Evolutionary conservation across 2,888 invertebrate genomes (phyloP), one percentile per base, ranked within the genome.

Genomic region (Nephrocerus scutellatus): DNA sequence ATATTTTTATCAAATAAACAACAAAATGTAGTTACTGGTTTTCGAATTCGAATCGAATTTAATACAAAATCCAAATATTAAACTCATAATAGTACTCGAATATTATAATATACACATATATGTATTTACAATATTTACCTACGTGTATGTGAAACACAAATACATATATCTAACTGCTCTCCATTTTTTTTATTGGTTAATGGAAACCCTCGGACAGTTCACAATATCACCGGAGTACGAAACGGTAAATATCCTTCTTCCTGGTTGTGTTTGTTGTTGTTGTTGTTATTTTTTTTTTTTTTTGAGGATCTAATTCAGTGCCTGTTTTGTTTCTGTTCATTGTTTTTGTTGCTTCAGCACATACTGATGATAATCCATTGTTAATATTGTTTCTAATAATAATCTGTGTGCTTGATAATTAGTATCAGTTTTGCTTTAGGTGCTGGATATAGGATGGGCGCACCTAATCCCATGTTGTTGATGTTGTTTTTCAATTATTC

Each of bases 191-290:
- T 46, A 25, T 41, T 23, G 18, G 6, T 37, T 36, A 18, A n/a
- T n/a, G n/a, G n/a, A n/a, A n/a, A 33, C 16, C 36, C 13, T 39
- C 32, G 32, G 12, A 28, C 53, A 68, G 68, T 68, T 66, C 53
- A 68, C 68, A 54, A 66, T 65, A 54, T 64, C 68, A 51, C 68
- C 68, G 42, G 68, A 68, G 54, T 68, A 68, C 54, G 68, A 68
- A 57, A 63, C 68, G 67, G 68, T 68, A 68, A 68, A 50, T 54
- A 57, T 54, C 47, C 39, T 49, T 24, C 6, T 28, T 9, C n/a
- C n/a, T 21, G 9, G 4, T 13, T 24, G 13, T 19, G 8, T 20
- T 19, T 35, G 16, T 16, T 30, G 8, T 30, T 37, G 10, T 8
- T 30, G 13, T 12, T 13, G 19, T 22, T 12, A 12, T 14, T 37